phyloP scores from a whole-genome alignment of 2,797 vertebrate species.

The Gymnothorax reevesii region DNA sequence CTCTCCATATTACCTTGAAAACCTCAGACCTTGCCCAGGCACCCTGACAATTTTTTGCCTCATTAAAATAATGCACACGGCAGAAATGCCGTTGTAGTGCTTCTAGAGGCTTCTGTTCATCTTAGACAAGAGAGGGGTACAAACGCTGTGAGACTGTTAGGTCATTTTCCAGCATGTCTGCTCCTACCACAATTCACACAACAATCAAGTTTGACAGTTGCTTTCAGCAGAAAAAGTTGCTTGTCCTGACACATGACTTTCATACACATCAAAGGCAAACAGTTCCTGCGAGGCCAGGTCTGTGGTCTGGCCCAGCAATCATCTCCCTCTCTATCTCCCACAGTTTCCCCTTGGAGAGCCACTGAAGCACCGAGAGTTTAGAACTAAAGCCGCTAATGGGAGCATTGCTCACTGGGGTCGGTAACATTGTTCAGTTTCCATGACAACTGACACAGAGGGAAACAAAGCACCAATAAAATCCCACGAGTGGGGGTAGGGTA shows the following conservation, averaged over 20 bases:
- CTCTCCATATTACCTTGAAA: no score
- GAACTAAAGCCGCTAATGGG: slow-evolving; percentile 58
- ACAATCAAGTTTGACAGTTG: background rate
- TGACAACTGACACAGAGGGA: slow-evolving; percentile 65
- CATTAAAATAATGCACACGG: background rate
- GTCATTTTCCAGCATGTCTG: background rate
- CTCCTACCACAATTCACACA: background rate
- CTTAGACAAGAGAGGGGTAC: background rate
- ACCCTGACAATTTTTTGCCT: background rate
- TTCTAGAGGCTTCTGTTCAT: background rate
- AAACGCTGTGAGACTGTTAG: background rate
- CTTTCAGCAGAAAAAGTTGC: background rate
- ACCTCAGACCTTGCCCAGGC: no score
- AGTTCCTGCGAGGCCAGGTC: background rate
- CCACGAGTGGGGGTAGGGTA: slow-evolving; percentile 31
- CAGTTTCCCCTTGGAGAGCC: background rate
- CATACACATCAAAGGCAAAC: slow-evolving; percentile 46
- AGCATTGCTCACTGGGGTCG: slow-evolving; percentile 61
- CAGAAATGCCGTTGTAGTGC: background rate
- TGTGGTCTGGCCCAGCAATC: slow-evolving; percentile 23
- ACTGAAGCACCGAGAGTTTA: slow-evolving; percentile 51
- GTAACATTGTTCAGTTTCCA: slow-evolving; percentile 70
- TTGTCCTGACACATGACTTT: slow-evolving; percentile 38
- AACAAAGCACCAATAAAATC: slow-evolving; percentile 68
- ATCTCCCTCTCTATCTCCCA: background rate